Percentiles rank a stretch among this genome's conserved stretches.
Conservation (phyloP, 2,797 vertebrate genomes). For the Pseudomugil gertrudae region DNA sequence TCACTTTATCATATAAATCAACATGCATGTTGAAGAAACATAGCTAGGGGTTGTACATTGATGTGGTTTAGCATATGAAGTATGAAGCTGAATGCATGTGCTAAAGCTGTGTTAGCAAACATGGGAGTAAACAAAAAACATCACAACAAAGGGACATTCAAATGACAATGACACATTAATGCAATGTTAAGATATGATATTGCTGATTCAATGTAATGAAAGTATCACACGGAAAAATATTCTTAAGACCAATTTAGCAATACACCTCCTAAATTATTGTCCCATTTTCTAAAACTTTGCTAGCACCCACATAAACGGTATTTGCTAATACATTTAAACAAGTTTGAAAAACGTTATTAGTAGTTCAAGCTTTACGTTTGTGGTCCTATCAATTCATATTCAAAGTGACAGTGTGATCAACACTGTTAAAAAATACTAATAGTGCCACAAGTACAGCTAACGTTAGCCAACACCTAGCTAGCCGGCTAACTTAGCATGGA, state of each 20-base stretch:
- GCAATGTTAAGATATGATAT: background rate
- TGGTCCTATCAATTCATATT: background rate
- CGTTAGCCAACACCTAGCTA: constrained; percentile 56
- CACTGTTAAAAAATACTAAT: background rate
- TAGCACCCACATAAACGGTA: constrained; percentile 10
- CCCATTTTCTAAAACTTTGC: constrained; percentile 22
- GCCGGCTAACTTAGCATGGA: constrained; percentile 62
- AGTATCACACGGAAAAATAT: background rate
- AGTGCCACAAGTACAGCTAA: constrained; percentile 54
- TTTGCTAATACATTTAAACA: background rate
- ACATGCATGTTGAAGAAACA: constrained; percentile 72
- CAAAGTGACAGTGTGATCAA: background rate
- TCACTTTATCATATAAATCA: constrained; percentile 78
- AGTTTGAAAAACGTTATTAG: background rate
- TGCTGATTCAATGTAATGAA: background rate
- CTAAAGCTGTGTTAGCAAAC: constrained; percentile 27
- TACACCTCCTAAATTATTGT: background rate
- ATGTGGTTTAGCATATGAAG: constrained; percentile 42
- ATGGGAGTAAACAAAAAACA: constrained; percentile 7
- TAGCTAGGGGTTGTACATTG: constrained; percentile 30
- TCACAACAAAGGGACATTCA: constrained; percentile 5
- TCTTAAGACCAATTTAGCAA: background rate
- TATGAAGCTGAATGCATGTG: constrained; percentile 72
- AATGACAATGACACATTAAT: constrained; percentile 2
- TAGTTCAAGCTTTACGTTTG: background rate